These are phyloP conservation scores for Oreortyx pictus DNA, from an alignment of 2,797 vertebrate species.

Conservation along the genomic window DNA sequence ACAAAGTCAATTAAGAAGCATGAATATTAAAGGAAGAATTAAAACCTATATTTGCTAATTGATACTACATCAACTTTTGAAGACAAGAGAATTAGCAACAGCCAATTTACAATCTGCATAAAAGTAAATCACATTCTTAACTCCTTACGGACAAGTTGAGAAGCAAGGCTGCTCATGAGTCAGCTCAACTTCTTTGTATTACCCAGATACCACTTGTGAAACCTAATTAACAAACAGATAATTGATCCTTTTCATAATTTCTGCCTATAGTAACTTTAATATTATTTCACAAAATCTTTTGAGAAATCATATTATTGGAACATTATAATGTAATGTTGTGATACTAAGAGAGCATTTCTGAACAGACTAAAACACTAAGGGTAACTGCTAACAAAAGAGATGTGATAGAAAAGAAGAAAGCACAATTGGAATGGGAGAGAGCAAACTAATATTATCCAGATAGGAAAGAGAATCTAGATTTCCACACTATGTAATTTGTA, in stretches of 20 bases:
- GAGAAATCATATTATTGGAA: neutral
- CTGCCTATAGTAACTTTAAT: neutral
- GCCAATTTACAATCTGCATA: constrained; percentile 52
- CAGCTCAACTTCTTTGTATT: neutral
- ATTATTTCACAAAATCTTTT: neutral
- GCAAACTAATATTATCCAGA: neutral
- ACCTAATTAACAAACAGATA: neutral
- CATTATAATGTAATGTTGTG: neutral
- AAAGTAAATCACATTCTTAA: constrained; percentile 44
- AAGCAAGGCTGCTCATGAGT: neutral
- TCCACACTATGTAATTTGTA: neutral
- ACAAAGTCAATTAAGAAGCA: constrained; percentile 76
- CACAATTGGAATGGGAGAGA: accelerated
- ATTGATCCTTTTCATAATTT: neutral
- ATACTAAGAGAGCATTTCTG: neutral
- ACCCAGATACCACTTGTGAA: neutral
- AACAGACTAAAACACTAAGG: neutral
- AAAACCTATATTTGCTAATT: constrained; percentile 73
- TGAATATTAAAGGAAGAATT: constrained; percentile 74
- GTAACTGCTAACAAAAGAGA: neutral
- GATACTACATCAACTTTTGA: constrained; percentile 61
- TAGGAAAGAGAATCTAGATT: neutral
- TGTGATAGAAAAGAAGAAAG: neutral
- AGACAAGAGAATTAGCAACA: constrained; percentile 55
- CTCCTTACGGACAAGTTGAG: constrained; percentile 38